These are phyloP conservation scores for Allygus modestus DNA, from an alignment of 2,888 invertebrate genomes.

Conservation along the genomic window DNA sequence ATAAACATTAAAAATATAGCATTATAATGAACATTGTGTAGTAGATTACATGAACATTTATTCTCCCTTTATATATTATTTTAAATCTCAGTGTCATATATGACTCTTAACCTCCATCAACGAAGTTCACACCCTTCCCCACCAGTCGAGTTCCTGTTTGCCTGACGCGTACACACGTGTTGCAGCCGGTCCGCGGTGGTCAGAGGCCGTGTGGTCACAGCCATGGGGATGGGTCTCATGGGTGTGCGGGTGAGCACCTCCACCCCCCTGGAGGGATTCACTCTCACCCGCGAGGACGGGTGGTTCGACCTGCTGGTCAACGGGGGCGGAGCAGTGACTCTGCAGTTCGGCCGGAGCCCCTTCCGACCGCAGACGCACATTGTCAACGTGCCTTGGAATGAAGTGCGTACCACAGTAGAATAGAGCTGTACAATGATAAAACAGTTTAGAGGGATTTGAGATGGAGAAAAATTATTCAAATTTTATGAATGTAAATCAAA, in stretches of 20 bases:
- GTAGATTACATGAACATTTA: too few species aligned
- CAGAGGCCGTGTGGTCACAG: slow-evolving; percentile 94
- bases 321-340: slow-evolving; percentile 97
- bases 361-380: slow-evolving; percentile 93
- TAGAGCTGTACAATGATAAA: slow-evolving; percentile 65
- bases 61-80: too few species aligned
- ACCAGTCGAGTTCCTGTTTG: neutral
- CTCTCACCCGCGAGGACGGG: slow-evolving; percentile 93
- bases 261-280: slow-evolving; percentile 97
- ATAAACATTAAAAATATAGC: too few species aligned
- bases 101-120: too few species aligned
- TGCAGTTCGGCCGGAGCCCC: slow-evolving; percentile 95
- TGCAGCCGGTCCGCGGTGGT: slow-evolving; percentile 97
- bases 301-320: slow-evolving; percentile 98
- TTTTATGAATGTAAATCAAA: too few species aligned
- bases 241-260: slow-evolving; percentile 97
- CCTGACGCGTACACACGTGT: slow-evolving; percentile 43
- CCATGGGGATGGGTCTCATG: slow-evolving; percentile 94
- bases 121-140: too few species aligned
- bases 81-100: too few species aligned
- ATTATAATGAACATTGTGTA: too few species aligned
- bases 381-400: slow-evolving; percentile 97
- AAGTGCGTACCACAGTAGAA: slow-evolving; percentile 79
- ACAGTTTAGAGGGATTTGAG: neutral
- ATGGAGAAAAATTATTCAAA: too few species aligned